Evolutionary conservation across 2,113 vertebrate genomes (phyloP).

Genomic region (Tetrax tetrax): DNA sequence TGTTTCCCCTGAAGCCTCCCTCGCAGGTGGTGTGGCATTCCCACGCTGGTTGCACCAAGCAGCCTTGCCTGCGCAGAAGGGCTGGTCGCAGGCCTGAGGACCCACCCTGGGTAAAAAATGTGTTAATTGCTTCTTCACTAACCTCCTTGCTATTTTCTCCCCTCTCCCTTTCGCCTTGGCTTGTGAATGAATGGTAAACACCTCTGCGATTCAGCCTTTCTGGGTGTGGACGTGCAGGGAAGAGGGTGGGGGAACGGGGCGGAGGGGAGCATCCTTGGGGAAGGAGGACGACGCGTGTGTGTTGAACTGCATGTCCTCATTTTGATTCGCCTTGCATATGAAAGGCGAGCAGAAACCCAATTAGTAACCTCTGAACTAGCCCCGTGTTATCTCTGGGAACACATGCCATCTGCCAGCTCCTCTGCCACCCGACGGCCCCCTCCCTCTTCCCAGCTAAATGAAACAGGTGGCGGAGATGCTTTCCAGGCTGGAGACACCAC

Average conservation of each 20-base stretch:
- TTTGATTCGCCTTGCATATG: background rate
- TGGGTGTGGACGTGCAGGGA: background rate
- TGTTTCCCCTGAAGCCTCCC: background rate
- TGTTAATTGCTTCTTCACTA: background rate
- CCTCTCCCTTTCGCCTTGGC: background rate
- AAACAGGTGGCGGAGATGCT: background rate
- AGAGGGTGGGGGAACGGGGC: rapidly evolving
- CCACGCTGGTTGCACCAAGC: rapidly evolving
- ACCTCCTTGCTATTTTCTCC: background rate
- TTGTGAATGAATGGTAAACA: background rate
- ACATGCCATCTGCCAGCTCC: conserved; percentile 46
- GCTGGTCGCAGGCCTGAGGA: background rate
- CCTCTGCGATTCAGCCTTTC: rapidly evolving
- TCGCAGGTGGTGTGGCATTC: background rate
- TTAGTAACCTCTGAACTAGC: conserved; percentile 70
- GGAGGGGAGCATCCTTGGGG: background rate
- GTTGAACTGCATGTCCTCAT: conserved; percentile 13
- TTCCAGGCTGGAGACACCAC: background rate
- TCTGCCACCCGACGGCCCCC: rapidly evolving
- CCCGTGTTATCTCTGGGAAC: conserved; percentile 50
- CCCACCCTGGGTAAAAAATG: background rate
- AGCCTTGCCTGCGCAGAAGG: background rate
- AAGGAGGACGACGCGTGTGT: background rate
- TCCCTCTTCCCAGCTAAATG: background rate
- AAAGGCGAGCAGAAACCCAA: conserved; percentile 68